Evolutionary conservation across 2,888 invertebrate species (phyloP), one percentile per base, ranked within the genome.

Genomic region (Melikaiella ostensackeni): DNA sequence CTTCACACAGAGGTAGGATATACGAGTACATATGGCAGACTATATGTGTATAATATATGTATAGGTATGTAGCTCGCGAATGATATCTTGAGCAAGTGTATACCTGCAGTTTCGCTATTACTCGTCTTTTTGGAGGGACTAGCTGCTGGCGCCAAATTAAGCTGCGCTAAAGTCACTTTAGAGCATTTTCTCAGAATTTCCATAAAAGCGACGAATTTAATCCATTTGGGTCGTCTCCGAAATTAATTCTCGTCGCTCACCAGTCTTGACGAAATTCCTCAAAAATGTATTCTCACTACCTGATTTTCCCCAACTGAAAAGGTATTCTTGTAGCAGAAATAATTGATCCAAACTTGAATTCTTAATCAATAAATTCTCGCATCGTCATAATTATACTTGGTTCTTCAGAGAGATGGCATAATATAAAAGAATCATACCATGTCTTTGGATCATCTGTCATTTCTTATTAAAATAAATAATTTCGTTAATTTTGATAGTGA

Each of bases 61-160:
- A 16, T 19, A 21, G 9, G 11, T 30, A 70, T 50, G 30, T 50
- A 50, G 27, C 50, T 30, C 8, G 70, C 30, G 19, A 70, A 70
- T n/a, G 50, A 70, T 70, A 4, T 70, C 50, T 50, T 70, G 19
- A 50, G 30, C n/a, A n/a, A 33, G 50, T n/a, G 70, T 50, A 70
- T 50, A 70, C 70, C 70, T 70, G 70, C 42, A 66, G 24, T 46
- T 42, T 64, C 64, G 13, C 9, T 63, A 30, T 24, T 27, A n/a
- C 46, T 46, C 19, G 50, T 30, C 50, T 46, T 50, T 70, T 70
- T 70, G 27, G 50, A 33, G 33, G 70, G n/a, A 70, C 66, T 46
- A 46, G 42, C n/a, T 50, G 42, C n/a, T 50, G 70, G 46, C 70
- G 70, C 70, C 33, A 70, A 50, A 70, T 70, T 70, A 70, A 70